Conservation (phyloP, 2,113 vertebrate species). For the Oceanites oceanicus region DNA sequence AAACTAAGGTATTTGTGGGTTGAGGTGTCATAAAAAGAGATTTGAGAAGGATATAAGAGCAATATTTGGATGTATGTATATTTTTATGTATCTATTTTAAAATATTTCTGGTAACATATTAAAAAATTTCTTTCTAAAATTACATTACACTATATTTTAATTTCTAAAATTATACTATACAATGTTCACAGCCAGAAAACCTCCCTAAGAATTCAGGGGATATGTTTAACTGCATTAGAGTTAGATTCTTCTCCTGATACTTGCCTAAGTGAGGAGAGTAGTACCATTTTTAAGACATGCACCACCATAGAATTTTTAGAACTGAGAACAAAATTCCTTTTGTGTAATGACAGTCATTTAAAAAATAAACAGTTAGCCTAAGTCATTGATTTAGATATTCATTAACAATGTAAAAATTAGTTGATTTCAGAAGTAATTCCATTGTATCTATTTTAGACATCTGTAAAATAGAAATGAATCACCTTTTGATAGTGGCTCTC, state of each 20-base stretch:
- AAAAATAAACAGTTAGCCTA: not conserved
- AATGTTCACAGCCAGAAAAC: not conserved
- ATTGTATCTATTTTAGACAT: not conserved
- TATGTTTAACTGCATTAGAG: not conserved
- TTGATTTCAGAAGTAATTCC: not conserved
- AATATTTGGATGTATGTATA: not conserved
- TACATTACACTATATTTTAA: not conserved
- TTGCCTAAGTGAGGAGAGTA: not conserved
- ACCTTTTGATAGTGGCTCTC: not conserved
- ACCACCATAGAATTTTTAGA: not conserved
- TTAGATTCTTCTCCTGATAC: not conserved
- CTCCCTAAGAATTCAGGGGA: not conserved
- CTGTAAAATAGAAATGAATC: not conserved
- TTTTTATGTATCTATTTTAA: not conserved
- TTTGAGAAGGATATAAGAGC: not conserved
- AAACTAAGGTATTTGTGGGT: not conserved
- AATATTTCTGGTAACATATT: not conserved
- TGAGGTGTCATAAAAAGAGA: not conserved
- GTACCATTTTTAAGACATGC: not conserved
- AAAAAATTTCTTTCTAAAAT: not conserved
- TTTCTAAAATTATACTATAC: not conserved
- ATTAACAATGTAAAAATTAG: not conserved
- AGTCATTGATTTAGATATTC: not conserved
- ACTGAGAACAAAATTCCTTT: not conserved
- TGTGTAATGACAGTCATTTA: fast-evolving